These are phyloP conservation scores for Myotis myotis DNA, from an alignment of 2,797 vertebrate species.

Conservation along the genomic window DNA sequence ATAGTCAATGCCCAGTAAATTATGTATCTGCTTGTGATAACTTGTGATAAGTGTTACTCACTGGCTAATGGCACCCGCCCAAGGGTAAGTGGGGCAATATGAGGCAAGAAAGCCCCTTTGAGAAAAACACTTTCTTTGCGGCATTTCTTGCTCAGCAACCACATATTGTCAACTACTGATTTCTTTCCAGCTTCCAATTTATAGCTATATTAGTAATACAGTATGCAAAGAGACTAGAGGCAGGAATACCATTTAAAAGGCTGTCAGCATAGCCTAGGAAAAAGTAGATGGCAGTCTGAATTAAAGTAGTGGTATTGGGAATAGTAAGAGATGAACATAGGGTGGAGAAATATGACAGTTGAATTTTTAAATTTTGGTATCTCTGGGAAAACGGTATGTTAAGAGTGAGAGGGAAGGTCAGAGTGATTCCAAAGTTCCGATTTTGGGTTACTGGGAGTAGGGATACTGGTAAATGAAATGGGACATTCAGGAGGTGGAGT, in stretches of 20 bases:
- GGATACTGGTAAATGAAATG: background rate
- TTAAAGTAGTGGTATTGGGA: background rate
- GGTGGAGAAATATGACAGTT: background rate
- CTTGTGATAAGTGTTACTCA: background rate
- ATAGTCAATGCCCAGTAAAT: background rate
- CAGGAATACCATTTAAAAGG: conserved; percentile 7
- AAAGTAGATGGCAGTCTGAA: background rate
- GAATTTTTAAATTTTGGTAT: conserved; percentile 16
- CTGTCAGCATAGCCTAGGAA: background rate
- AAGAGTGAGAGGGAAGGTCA: background rate
- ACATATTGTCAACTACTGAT: background rate
- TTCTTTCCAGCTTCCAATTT: conserved; percentile 49
- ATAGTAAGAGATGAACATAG: background rate
- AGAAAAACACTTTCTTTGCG: conserved; percentile 34
- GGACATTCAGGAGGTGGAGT: background rate
- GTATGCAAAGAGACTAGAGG: conserved; percentile 24
- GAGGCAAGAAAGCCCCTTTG: background rate
- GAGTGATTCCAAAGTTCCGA: background rate
- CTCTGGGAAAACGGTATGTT: background rate
- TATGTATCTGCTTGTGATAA: background rate
- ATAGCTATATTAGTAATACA: conserved; percentile 20
- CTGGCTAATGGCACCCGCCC: background rate
- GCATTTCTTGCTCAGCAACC: background rate
- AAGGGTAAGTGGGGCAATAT: background rate
- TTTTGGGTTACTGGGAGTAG: background rate